Conservation (phyloP, 2,888 invertebrate genomes). For the Polia nebulosa region DNA sequence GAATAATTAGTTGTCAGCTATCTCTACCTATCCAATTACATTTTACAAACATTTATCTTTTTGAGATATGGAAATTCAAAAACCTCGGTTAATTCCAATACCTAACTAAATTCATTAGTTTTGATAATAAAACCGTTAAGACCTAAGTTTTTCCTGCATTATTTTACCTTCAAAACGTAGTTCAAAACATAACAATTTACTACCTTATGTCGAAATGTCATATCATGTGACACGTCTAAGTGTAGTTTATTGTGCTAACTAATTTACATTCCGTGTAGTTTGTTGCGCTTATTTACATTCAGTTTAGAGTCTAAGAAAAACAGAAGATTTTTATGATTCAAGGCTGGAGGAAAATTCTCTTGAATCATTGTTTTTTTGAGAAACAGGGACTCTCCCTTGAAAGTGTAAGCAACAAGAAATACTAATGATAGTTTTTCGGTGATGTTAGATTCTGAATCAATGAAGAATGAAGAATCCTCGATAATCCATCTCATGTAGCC, state of each 20-base stretch:
- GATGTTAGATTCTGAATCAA: no score
- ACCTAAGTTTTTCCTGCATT: conserved; percentile 14
- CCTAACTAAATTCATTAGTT: no score
- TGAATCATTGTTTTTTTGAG: neutral
- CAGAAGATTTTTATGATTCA: neutral
- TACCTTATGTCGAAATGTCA: conserved; percentile 36
- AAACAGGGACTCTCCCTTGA: no score
- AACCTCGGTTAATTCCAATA: no score
- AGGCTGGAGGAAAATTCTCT: conserved; percentile 10
- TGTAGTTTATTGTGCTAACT: conserved; percentile 1
- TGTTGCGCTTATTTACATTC: conserved; percentile 18
- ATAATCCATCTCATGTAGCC: no score
- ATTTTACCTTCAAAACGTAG: conserved; percentile 32
- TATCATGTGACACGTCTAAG: neutral
- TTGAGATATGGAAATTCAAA: no score
- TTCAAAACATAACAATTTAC: conserved; percentile 18
- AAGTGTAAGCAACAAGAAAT: no score
- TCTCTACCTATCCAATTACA: no score
- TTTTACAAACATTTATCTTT: no score
- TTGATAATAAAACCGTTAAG: neutral
- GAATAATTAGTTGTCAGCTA: no score
- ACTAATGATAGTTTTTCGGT: no score
- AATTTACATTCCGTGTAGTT: conserved; percentile 23
- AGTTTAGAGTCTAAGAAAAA: neutral
- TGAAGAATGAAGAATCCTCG: no score